phyloP scores from a whole-genome alignment of 2,888 invertebrate species.

The Andrena chrysosceles region DNA sequence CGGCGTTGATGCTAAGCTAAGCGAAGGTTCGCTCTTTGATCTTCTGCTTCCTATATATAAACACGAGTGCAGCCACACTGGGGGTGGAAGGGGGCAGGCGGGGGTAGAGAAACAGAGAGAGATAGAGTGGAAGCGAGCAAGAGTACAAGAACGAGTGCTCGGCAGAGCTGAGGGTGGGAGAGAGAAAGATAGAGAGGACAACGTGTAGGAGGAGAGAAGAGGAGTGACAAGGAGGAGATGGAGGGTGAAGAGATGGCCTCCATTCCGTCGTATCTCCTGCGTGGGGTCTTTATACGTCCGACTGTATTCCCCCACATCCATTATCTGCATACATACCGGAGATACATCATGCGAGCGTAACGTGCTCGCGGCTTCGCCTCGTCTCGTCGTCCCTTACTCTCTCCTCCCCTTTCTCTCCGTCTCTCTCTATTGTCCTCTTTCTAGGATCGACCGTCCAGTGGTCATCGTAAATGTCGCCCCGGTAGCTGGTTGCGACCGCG shows the following conservation, averaged over 20 bases:
- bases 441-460: slow-evolving; percentile 57
- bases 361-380: slow-evolving; percentile 50
- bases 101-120: slow-evolving; percentile 19
- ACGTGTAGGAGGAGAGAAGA: slow-evolving; percentile 31
- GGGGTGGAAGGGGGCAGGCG: slow-evolving; percentile 32
- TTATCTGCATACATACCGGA: slow-evolving; percentile 73
- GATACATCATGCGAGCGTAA: slow-evolving; percentile 70
- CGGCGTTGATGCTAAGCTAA: slow-evolving; percentile 80
- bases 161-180: slow-evolving; percentile 31
- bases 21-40: slow-evolving; percentile 83
- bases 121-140: slow-evolving; percentile 14
- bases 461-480: slow-evolving; percentile 61
- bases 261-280: slow-evolving; percentile 72
- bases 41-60: slow-evolving; percentile 84
- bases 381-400: not conserved
- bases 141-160: slow-evolving; percentile 29
- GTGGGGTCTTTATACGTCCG: slow-evolving; percentile 75
- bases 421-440: slow-evolving; percentile 32
- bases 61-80: slow-evolving; percentile 70
- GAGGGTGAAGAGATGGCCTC: slow-evolving; percentile 71
- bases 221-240: slow-evolving; percentile 54
- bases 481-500: slow-evolving; percentile 18
- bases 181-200: slow-evolving; percentile 16
- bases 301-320: slow-evolving; percentile 74
- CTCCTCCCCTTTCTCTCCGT: not conserved